Evolutionary conservation across 1,140 invertebrate genomes (phyloP), one percentile per base, ranked within the genome.

Genomic region (Lasioglossum albipes): DNA sequence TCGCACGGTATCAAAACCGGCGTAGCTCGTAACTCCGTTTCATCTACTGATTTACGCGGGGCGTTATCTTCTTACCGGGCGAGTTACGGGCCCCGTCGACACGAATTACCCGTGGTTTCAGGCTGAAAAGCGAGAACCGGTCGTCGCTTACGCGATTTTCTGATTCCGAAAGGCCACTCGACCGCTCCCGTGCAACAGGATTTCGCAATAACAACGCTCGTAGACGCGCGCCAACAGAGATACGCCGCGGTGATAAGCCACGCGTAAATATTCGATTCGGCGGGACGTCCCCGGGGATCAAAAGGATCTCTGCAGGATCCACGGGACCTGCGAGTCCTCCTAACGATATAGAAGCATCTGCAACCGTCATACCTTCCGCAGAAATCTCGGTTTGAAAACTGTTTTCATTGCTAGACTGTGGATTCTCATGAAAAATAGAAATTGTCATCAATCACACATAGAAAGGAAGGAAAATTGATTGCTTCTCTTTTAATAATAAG

Each of bases 81-180:
- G 76, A 86, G 79, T 86, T 86, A 86, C 73, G 72, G 71, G n/a
- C 22, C 59, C 12, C 18, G 65, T 42, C 22, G 69, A 68, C 70
- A 59, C 74, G 75, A 76, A 82, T 84, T 57, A 68, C 78, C 59
- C 66, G 10, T 7, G 22, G 77, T 66, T 71, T 79, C 69, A 57
- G 18, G 20, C 31, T 78, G 83, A 78, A 82, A 65, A 83, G 70
- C 66, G 49, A 59, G 57, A 70, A 67, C 78, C 54, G 27, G 66
- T 85, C 83, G 79, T 86, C 79, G 75, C 9, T 85, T 83, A 80
- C 68, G 75, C 72, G 83, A 86, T 85, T 86, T 86, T 70, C 83
- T 57, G 79, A 79, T 79, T 70, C 70, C 22, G 64, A 61, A 73
- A 67, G 64, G 49, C 16, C 62, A 31, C 45, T 22, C 4, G 18